These are phyloP conservation scores for Villa cingulata DNA, from an alignment of 2,888 invertebrate genomes.

Conservation along the genomic window DNA sequence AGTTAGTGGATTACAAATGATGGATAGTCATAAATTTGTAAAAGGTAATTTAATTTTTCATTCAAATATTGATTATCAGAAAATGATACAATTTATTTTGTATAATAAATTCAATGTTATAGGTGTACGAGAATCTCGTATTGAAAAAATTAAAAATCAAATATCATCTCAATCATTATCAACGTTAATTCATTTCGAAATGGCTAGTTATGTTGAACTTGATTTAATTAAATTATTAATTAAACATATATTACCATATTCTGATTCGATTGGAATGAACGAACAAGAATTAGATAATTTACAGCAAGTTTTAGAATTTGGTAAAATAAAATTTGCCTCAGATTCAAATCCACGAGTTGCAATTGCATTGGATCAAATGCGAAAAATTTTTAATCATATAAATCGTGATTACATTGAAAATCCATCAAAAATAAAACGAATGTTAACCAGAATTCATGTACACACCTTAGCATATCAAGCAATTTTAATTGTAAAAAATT, in stretches of 20 bases:
- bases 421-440: conserved; percentile 34
- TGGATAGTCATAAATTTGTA: conserved; percentile 53
- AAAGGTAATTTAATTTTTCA: too few relatives aligned
- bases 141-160: conserved; percentile 51
- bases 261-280: conserved; percentile 78
- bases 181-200: conserved; percentile 67
- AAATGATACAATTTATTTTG: background rate
- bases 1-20: conserved; percentile 74
- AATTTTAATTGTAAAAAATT: conserved; percentile 53
- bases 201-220: conserved; percentile 72
- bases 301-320: conserved; percentile 51
- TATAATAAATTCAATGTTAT: too few relatives aligned
- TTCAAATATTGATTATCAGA: background rate
- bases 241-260: conserved; percentile 53
- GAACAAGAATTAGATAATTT: conserved; percentile 75
- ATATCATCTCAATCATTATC: conserved; percentile 44
- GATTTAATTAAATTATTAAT: conserved; percentile 51
- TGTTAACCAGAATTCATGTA: conserved; percentile 63
- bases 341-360: conserved; percentile 71
- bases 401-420: conserved; percentile 20
- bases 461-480: conserved; percentile 82
- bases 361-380: conserved; percentile 66
- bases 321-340: conserved; percentile 57
- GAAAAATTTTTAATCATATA: conserved; percentile 43
- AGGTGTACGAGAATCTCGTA: conserved; percentile 50